Evolutionary conservation across 2,797 vertebrate genomes (phyloP), one percentile per base, ranked within the genome.

Genomic region (Danio kyathit): DNA sequence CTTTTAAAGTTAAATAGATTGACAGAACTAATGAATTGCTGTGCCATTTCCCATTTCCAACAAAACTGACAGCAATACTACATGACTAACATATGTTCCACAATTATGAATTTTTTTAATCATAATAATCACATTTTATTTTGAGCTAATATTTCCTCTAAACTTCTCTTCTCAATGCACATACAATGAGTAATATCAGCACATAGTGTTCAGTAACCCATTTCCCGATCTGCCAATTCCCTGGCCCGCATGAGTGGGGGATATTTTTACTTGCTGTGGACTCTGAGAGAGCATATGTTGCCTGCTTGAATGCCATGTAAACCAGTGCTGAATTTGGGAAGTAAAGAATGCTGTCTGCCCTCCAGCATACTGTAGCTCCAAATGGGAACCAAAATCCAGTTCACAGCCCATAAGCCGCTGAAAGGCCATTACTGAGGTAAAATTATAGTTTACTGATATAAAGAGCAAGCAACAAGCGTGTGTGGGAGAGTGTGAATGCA

Each of bases 171-270:
- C 86, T 88, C 86, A 86, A 86, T 88, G 76, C 85, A 86, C 76
- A 52, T 83, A 88, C 84, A 84, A 81, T 75, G 67, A 84, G 74
- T 44, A 84, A 66, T 76, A 67, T 85, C 87, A 21, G 44, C 87
- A 88, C 69, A 82, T 86, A 88, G 89, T 84, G 85, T 91, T 91
- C 87, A 54, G 87, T 95, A 94, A 94, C 94, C 94, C 88, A 95
- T 92, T 94, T 94, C 91, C 91, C 94, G 89, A 94, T 94, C 94
- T 95, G 94, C 90, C 89, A 91, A 91, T 92, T 92, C 89, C 89
- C 92, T 92, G 91, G 90, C 90, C 88, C 84, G 88, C 90, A 89
- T 89, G 92, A 91, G 61, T 63, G 82, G 71, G 76, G 83, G 85
- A 83, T 94, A 94, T 94, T 95, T 94, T 93, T 92, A 92, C 90